Evolutionary conservation across 2,797 vertebrate genomes (phyloP).

Genomic region (Sebastes reedi): DNA sequence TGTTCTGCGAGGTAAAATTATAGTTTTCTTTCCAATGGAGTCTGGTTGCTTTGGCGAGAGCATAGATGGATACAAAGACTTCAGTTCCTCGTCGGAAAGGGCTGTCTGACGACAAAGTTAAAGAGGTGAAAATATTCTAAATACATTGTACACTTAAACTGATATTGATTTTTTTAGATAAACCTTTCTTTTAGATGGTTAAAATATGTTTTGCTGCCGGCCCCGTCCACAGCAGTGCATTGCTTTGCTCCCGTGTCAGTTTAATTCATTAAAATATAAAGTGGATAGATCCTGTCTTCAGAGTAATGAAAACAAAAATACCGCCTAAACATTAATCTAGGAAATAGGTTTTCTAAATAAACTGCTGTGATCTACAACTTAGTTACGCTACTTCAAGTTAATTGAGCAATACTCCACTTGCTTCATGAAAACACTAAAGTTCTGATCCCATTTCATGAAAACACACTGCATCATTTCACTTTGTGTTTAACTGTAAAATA

Average conservation of each 20-base stretch:
- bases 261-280: not conserved
- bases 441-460: not conserved
- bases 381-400: not conserved
- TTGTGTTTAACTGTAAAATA: not conserved
- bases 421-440: not conserved
- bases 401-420: not conserved
- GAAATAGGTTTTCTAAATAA: not conserved
- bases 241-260: too few relatives aligned
- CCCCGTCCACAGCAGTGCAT: too few relatives aligned
- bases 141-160: too few relatives aligned
- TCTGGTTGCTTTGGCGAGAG: too few relatives aligned
- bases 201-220: too few relatives aligned
- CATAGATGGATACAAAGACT: too few relatives aligned
- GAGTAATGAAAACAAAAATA: not conserved
- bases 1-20: too few relatives aligned
- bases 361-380: not conserved
- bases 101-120: too few relatives aligned
- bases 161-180: accelerated
- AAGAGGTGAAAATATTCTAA: too few relatives aligned
- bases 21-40: too few relatives aligned
- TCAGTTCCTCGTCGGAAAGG: too few relatives aligned
- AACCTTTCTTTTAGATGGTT: too few relatives aligned
- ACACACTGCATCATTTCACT: not conserved
- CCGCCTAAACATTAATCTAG: not conserved
- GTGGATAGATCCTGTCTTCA: not conserved